Conservation (phyloP, 2,797 vertebrate genomes). For the Gadopsis marmoratus region DNA sequence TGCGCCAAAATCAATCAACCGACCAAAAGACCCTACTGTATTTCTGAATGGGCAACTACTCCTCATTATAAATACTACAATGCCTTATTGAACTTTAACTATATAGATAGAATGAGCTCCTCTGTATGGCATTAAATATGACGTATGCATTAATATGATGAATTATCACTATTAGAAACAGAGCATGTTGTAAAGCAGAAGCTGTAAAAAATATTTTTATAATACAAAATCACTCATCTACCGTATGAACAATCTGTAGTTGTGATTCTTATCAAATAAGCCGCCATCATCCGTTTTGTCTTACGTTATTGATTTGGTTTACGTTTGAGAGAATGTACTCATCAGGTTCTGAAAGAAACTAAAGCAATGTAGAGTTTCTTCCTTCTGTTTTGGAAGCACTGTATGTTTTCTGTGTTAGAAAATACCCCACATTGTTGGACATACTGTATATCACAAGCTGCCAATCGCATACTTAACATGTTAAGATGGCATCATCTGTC, state of each 20-base stretch:
- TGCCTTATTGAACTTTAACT: constrained; percentile 52
- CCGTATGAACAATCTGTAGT: constrained; percentile 4
- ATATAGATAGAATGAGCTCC: constrained; percentile 11
- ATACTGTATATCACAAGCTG: neutral
- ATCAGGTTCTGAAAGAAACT: neutral
- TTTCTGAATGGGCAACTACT: constrained; percentile 19
- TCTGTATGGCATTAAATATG: constrained; percentile 49
- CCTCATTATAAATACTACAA: constrained; percentile 44
- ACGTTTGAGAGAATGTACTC: constrained; percentile 21
- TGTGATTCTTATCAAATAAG: constrained; percentile 12
- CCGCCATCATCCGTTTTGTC: constrained; percentile 24
- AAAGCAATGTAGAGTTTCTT: neutral
- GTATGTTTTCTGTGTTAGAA: constrained; percentile 7
- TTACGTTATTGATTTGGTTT: constrained; percentile 19
- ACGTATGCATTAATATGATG: constrained; percentile 23
- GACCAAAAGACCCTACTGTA: constrained; percentile 14
- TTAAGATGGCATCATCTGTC: neutral
- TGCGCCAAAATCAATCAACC: constrained; percentile 23
- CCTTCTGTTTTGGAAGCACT: neutral
- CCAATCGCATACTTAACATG: neutral
- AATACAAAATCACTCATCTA: constrained; percentile 29
- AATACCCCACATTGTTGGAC: constrained; percentile 20
- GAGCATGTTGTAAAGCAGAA: constrained; percentile 19
- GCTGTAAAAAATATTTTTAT: constrained; percentile 58
- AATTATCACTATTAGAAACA: constrained; percentile 23